phyloP scores from a whole-genome alignment of 2,888 invertebrate genomes.

The Caenorhabditis sp. region DNA sequence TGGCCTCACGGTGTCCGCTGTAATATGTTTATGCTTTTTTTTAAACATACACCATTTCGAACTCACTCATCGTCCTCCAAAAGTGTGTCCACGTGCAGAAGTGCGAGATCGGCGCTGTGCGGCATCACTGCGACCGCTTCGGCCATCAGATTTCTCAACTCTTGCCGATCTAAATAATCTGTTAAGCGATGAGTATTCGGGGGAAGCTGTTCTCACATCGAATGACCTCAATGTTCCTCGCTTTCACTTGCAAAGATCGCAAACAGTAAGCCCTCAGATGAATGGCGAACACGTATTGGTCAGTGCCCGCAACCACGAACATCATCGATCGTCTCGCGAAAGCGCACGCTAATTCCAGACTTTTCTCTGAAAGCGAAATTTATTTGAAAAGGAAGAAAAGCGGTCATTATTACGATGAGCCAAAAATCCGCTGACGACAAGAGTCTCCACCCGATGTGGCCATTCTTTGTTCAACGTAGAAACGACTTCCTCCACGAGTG shows the following conservation, averaged over 20 bases:
- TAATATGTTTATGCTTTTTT: not conserved
- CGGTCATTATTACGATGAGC: constrained; percentile 5
- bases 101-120: constrained; percentile 13
- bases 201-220: constrained; percentile 1
- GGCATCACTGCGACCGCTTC: constrained; percentile 17
- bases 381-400: too few species aligned
- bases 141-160: not conserved
- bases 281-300: constrained; percentile 17
- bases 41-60: too few species aligned
- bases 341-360: constrained; percentile 7
- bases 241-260: constrained; percentile 7
- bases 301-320: not conserved
- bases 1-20: constrained; percentile 28
- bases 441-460: constrained; percentile 42
- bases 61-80: constrained; percentile 32
- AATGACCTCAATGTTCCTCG: not conserved
- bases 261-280: constrained; percentile 20
- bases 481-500: not conserved
- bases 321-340: constrained; percentile 13
- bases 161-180: constrained; percentile 15
- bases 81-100: constrained; percentile 29
- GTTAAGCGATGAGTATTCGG: too few species aligned
- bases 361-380: constrained; percentile 8
- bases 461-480: constrained; percentile 8
- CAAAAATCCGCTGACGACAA: constrained; percentile 26